These are phyloP conservation scores for Heterochromis multidens DNA, from an alignment of 2,113 vertebrate species.

Conservation along the genomic window DNA sequence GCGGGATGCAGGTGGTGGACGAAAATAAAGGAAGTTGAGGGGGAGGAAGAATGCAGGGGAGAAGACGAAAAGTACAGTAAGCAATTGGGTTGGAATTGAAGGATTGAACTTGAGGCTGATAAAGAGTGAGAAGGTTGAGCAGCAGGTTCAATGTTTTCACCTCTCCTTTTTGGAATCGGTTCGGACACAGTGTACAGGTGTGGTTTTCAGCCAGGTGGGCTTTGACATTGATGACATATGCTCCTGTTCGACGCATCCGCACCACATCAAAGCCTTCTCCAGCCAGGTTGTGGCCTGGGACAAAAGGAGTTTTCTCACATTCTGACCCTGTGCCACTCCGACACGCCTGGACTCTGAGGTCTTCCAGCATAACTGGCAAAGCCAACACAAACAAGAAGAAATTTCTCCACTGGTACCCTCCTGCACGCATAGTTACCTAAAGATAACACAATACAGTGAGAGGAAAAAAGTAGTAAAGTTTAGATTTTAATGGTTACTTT, in stretches of 20 bases:
- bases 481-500: not conserved
- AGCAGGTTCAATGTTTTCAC: constrained; percentile 5
- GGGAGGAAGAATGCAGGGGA: not conserved
- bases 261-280: constrained; percentile 82
- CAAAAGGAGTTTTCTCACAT: constrained; percentile 73
- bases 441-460: not conserved
- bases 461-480: too few species aligned
- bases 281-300: constrained; percentile 77
- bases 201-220: constrained; percentile 59
- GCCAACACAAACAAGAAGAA: constrained; percentile 26
- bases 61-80: not conserved
- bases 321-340: constrained; percentile 46
- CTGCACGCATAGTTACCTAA: constrained; percentile 56
- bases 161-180: constrained; percentile 68
- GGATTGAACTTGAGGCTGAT: not conserved
- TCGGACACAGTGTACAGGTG: constrained; percentile 75
- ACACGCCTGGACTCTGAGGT: constrained; percentile 42
- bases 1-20: not conserved
- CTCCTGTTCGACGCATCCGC: constrained; percentile 72
- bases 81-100: not conserved
- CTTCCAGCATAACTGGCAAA: constrained; percentile 10
- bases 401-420: not conserved
- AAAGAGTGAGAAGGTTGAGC: not conserved
- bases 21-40: not conserved
- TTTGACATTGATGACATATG: constrained; percentile 77